Percentiles rank a stretch among this genome's conserved stretches.
Evolutionary conservation across 1,140 invertebrate species (phyloP).

Genomic region (Aphaenogaster ashmeadi): DNA sequence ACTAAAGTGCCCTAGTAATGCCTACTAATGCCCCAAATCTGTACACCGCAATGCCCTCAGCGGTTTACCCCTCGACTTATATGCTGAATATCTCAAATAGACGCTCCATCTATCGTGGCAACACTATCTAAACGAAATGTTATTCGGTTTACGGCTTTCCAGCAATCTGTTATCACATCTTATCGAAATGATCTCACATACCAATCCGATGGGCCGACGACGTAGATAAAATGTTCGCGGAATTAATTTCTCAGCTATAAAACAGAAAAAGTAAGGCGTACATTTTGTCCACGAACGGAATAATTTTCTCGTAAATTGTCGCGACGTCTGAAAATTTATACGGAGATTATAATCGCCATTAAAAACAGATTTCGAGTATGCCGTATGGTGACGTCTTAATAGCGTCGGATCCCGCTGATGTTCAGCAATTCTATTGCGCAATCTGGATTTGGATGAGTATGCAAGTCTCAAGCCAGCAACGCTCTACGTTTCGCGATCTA

Average conservation of each 20-base stretch:
- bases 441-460: slow-evolving; percentile 59
- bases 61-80: neutral
- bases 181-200: slow-evolving; percentile 28
- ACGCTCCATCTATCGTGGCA: neutral
- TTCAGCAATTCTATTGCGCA: slow-evolving; percentile 43
- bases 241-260: slow-evolving; percentile 7
- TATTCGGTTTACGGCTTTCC: neutral
- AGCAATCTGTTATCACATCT: slow-evolving; percentile 11
- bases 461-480: slow-evolving; percentile 27
- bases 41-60: too few relatives aligned
- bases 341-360: slow-evolving; percentile 39
- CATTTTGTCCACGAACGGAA: neutral
- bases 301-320: slow-evolving; percentile 37
- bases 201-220: neutral
- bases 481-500: slow-evolving; percentile 24
- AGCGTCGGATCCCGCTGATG: slow-evolving; percentile 23
- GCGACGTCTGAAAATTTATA: slow-evolving; percentile 17
- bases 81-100: neutral
- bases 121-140: neutral
- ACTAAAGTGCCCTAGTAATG: too few relatives aligned
- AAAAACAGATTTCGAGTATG: slow-evolving; percentile 39
- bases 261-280: neutral
- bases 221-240: neutral
- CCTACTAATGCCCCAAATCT: too few relatives aligned
- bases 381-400: slow-evolving; percentile 44